phyloP scores from a whole-genome alignment of 1,140 invertebrate genomes.

The Sitodiplosis mosellana region DNA sequence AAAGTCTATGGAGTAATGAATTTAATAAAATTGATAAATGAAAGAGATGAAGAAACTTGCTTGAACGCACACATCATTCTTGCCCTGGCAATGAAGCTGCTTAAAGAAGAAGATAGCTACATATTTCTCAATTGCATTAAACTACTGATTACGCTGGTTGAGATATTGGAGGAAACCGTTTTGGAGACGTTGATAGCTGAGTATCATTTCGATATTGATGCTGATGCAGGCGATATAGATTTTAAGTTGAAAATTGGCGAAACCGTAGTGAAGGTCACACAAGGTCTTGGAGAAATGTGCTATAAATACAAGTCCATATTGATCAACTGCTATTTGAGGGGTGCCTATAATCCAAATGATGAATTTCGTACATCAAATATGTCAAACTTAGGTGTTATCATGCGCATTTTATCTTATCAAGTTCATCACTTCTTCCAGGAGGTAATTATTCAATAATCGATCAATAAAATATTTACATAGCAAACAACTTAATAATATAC shows the following conservation, averaged over 20 bases:
- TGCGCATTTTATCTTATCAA: slow-evolving; percentile 48
- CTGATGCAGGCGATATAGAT: slow-evolving; percentile 8
- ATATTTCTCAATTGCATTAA: slow-evolving; percentile 21
- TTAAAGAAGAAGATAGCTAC: slow-evolving; percentile 19
- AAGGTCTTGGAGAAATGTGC: slow-evolving; percentile 46
- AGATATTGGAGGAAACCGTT: slow-evolving; percentile 18
- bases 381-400: slow-evolving; percentile 63
- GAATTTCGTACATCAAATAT: slow-evolving; percentile 55
- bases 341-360: slow-evolving; percentile 38
- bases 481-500: too few species aligned
- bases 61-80: slow-evolving; percentile 15
- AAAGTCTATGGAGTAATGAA: slow-evolving; percentile 20
- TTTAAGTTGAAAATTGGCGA: slow-evolving; percentile 56
- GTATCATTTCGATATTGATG: slow-evolving; percentile 13
- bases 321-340: slow-evolving; percentile 46
- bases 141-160: slow-evolving; percentile 14
- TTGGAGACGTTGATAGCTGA: slow-evolving; percentile 18
- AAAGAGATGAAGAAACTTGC: slow-evolving; percentile 11
- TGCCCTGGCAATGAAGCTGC: slow-evolving; percentile 14
- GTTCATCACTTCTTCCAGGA: slow-evolving; percentile 46
- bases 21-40: slow-evolving; percentile 12
- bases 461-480: slow-evolving; percentile 1
- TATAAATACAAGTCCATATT: slow-evolving; percentile 44
- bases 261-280: slow-evolving; percentile 46
- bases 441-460: slow-evolving; percentile 25